A percentile compares a stretch with the other conserved stretches of the same genome.
phyloP scores from a whole-genome alignment of 1,140 invertebrate genomes.

The Heliothis subflexa region DNA sequence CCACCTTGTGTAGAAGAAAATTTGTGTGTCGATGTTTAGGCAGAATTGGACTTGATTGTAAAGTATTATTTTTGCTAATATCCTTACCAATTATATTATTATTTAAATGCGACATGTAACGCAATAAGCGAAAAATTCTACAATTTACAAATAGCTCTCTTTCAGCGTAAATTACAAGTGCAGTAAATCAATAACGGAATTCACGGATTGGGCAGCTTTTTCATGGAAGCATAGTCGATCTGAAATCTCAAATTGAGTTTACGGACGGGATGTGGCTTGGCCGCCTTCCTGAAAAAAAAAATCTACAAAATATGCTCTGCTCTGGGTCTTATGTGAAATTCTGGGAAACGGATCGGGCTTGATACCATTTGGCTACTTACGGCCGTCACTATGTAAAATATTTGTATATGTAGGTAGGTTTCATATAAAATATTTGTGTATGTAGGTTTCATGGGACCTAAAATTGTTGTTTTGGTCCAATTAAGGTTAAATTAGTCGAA shows the following conservation, averaged over 20 bases:
- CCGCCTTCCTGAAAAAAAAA: not conserved
- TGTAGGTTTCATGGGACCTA: too few species aligned
- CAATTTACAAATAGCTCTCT: not conserved
- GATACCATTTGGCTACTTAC: too few species aligned
- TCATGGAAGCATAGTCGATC: not conserved
- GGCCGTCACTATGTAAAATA: too few species aligned
- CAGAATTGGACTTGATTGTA: too few species aligned
- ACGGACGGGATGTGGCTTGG: not conserved
- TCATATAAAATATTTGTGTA: too few species aligned
- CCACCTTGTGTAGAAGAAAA: not conserved
- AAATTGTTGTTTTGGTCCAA: too few species aligned
- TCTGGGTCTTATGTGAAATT: not conserved
- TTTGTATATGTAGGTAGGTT: too few species aligned
- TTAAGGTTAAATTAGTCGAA: not conserved
- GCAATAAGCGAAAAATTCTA: not conserved
- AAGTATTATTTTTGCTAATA: too few species aligned
- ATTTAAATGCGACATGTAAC: not conserved
- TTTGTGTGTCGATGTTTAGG: not conserved
- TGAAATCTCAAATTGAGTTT: slow-evolving; percentile 8
- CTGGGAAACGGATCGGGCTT: not conserved
- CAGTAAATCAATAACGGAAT: slow-evolving; percentile 1
- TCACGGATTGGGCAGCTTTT: not conserved
- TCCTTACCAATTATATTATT: not conserved
- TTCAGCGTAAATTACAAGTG: not conserved
- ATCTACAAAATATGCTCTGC: not conserved